Evolutionary conservation across 2,113 vertebrate genomes (phyloP).

Genomic region (Tringa solitaria): DNA sequence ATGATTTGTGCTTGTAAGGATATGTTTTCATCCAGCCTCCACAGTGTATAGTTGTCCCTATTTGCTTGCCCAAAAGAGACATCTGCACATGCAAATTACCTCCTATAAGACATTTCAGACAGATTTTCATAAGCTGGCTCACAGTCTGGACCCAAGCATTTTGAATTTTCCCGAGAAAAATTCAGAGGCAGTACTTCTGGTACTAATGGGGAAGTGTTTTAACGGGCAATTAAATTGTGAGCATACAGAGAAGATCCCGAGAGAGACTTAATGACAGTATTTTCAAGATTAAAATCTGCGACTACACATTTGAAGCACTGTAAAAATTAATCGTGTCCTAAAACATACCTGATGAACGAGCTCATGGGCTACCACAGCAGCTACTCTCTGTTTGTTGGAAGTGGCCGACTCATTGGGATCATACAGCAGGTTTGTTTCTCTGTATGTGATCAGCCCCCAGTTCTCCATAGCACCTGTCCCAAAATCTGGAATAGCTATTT

Average conservation of each 20-base stretch:
- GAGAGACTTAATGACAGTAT: background rate
- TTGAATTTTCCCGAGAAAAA: background rate
- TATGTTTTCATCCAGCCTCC: slow-evolving; percentile 19
- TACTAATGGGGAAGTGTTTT: background rate
- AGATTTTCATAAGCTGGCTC: background rate
- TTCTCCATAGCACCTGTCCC: slow-evolving; percentile 99
- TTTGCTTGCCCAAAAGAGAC: slow-evolving; percentile 22
- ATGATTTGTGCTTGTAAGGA: background rate
- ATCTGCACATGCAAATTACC: slow-evolving; percentile 33
- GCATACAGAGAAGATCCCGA: background rate
- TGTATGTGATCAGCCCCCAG: slow-evolving; percentile 96
- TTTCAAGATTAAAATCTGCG: background rate
- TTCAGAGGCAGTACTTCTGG: background rate
- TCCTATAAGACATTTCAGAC: background rate
- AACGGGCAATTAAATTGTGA: background rate
- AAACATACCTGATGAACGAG: slow-evolving; percentile 91
- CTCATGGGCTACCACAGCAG: slow-evolving; percentile 89
- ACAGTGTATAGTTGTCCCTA: background rate
- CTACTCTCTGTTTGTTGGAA: slow-evolving; percentile 89
- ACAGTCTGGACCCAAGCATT: background rate
- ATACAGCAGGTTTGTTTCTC: slow-evolving; percentile 93
- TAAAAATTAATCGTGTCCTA: background rate
- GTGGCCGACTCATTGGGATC: slow-evolving; percentile 85
- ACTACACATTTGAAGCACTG: background rate
- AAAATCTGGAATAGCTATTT: slow-evolving; percentile 98